phyloP scores from a whole-genome alignment of 2,888 invertebrate genomes.

The Eupithecia subfuscata region DNA sequence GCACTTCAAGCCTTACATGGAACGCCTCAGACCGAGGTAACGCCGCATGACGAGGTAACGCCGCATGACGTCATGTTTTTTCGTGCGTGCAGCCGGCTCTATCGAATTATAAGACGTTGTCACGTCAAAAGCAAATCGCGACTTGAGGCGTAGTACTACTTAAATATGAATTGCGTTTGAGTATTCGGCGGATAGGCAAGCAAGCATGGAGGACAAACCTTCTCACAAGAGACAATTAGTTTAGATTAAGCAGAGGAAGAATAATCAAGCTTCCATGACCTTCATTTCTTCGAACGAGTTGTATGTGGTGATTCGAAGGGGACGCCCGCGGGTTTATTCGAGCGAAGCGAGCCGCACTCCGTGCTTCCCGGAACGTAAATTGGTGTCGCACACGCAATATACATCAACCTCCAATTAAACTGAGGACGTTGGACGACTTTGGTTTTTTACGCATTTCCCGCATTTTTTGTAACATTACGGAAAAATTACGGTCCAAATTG shows the following conservation, averaged over 20 bases:
- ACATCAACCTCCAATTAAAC: constrained; percentile 39
- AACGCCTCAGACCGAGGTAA: too few relatives aligned
- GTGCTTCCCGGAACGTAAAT: constrained; percentile 66
- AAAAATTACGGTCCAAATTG: constrained; percentile 17
- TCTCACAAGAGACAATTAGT: not conserved
- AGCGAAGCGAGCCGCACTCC: constrained; percentile 55
- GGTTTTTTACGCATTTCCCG: constrained; percentile 33
- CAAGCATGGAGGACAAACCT: not conserved
- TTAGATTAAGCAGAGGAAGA: not conserved
- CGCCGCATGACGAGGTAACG: too few relatives aligned
- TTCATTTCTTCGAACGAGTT: not conserved
- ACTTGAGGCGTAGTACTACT: too few relatives aligned
- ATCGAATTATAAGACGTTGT: too few relatives aligned
- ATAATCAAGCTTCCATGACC: not conserved
- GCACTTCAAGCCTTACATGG: too few relatives aligned
- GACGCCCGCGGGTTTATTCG: constrained; percentile 47
- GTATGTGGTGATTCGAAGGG: constrained; percentile 16
- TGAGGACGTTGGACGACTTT: constrained; percentile 34
- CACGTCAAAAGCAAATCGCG: too few relatives aligned
- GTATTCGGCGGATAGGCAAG: too few relatives aligned
- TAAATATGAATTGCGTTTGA: too few relatives aligned
- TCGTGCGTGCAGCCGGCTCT: too few relatives aligned
- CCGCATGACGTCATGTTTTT: too few relatives aligned
- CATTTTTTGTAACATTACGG: constrained; percentile 20
- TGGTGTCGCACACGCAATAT: constrained; percentile 51